These are phyloP conservation scores for Gryon sp. DNA, from an alignment of 1,140 invertebrate genomes.

Conservation along the genomic window DNA sequence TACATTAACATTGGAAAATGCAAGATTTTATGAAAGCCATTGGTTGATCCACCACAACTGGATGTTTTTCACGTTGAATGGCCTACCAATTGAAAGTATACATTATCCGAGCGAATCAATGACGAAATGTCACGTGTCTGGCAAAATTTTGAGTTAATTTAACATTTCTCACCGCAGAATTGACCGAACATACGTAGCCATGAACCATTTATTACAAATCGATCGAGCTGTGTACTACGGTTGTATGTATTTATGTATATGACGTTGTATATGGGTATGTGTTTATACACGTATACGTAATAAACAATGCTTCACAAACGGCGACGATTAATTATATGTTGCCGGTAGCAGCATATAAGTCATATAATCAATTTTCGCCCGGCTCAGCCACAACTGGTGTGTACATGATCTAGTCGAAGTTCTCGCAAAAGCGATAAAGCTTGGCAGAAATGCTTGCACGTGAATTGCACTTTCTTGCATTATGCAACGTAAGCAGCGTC, in stretches of 20 bases:
- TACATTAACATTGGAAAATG: too few relatives aligned
- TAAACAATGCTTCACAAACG: conserved; percentile 70
- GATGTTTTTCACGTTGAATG: conserved; percentile 26
- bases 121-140: conserved; percentile 36
- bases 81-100: conserved; percentile 22
- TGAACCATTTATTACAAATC: conserved; percentile 75
- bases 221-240: conserved; percentile 61
- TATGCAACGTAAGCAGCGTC: conserved; percentile 61
- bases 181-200: conserved; percentile 57
- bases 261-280: conserved; percentile 6
- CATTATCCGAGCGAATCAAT: conserved; percentile 43
- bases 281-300: conserved; percentile 8
- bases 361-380: conserved; percentile 73
- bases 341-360: conserved; percentile 74
- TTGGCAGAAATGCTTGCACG: conserved; percentile 39
- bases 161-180: conserved; percentile 65
- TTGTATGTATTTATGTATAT: too few relatives aligned
- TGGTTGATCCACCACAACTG: too few relatives aligned
- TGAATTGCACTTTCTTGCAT: conserved; percentile 57
- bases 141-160: conserved; percentile 71
- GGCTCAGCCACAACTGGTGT: conserved; percentile 57
- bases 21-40: too few relatives aligned
- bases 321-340: conserved; percentile 75
- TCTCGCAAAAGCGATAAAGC: conserved; percentile 43
- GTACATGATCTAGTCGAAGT: conserved; percentile 55